A percentile compares a stretch with the other conserved stretches of the same genome.
These are phyloP conservation scores for Aphidius gifuensis DNA, from an alignment of 1,140 invertebrate genomes.

Conservation along the genomic window DNA sequence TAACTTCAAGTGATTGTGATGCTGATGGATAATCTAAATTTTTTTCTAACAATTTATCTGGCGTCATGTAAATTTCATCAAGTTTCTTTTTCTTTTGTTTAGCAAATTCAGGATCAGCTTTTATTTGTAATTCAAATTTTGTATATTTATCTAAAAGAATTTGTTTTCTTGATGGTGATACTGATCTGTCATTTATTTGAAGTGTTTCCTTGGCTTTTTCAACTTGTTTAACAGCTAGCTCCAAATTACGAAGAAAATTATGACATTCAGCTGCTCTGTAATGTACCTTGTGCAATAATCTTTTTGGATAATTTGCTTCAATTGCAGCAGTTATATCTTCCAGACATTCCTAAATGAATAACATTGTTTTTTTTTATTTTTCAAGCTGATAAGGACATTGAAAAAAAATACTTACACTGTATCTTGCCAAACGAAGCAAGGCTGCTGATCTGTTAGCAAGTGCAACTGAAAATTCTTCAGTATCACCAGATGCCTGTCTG, in stretches of 20 bases:
- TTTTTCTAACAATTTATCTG: constrained; percentile 32
- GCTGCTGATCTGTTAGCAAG: constrained; percentile 53
- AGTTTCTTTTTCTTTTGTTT: constrained; percentile 15
- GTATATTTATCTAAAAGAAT: background rate
- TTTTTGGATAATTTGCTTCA: constrained; percentile 42
- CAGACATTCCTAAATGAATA: constrained; percentile 42
- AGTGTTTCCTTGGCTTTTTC: constrained; percentile 26
- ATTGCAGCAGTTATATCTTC: constrained; percentile 48
- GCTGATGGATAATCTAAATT: constrained; percentile 42
- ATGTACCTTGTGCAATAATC: constrained; percentile 47
- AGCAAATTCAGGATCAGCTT: background rate
- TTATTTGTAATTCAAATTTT: no score
- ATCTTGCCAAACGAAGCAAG: constrained; percentile 45
- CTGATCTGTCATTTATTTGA: no score
- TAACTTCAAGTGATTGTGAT: constrained; percentile 37
- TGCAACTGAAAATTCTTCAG: constrained; percentile 44
- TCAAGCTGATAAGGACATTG: no score
- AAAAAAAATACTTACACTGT: constrained; percentile 33
- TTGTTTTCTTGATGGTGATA: background rate
- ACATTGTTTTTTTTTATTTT: background rate
- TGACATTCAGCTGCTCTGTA: constrained; percentile 45
- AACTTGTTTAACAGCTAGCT: constrained; percentile 36
- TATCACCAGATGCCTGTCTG: constrained; percentile 39
- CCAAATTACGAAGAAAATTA: constrained; percentile 36
- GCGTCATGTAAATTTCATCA: background rate